Evolutionary conservation across 2,113 vertebrate species (phyloP).

Genomic region (Brachionichthys hirsutus): DNA sequence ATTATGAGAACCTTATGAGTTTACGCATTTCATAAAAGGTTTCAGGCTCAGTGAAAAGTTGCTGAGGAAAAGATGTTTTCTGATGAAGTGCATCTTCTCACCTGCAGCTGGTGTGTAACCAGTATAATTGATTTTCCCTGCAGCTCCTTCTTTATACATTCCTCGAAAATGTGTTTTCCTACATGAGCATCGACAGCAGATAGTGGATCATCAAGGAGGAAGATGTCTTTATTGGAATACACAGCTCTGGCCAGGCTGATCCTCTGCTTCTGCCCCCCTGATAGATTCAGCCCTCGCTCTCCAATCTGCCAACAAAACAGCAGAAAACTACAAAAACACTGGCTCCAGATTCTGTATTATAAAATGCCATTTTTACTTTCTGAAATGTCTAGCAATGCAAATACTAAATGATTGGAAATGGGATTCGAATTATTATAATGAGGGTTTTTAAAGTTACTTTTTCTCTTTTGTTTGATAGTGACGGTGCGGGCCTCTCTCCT

Average conservation of each 20-base stretch:
- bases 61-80: not conserved
- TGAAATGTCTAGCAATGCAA: too few relatives aligned
- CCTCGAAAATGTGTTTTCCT: slow-evolving; percentile 81
- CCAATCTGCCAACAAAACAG: slow-evolving; percentile 69
- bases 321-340: not conserved
- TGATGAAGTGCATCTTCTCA: slow-evolving; percentile 24
- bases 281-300: slow-evolving; percentile 80
- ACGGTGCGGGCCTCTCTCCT: too few relatives aligned
- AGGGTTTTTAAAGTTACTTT: too few relatives aligned
- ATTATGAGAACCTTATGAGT: too few relatives aligned
- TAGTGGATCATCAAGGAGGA: slow-evolving; percentile 81
- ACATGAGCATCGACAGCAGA: slow-evolving; percentile 80
- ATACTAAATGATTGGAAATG: too few relatives aligned
- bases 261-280: slow-evolving; percentile 82
- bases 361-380: too few relatives aligned
- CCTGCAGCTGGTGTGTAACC: slow-evolving; percentile 83
- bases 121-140: slow-evolving; percentile 76
- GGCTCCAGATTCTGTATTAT: too few relatives aligned
- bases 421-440: too few relatives aligned
- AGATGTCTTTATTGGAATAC: slow-evolving; percentile 78
- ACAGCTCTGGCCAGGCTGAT: slow-evolving; percentile 79
- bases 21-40: too few relatives aligned
- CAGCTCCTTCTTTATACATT: slow-evolving; percentile 77
- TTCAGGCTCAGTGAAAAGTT: too few relatives aligned
- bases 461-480: too few relatives aligned